Base-by-base conservation (phyloP, 2,113 vertebrate genomes). In the Rallus limicola region DNA sequence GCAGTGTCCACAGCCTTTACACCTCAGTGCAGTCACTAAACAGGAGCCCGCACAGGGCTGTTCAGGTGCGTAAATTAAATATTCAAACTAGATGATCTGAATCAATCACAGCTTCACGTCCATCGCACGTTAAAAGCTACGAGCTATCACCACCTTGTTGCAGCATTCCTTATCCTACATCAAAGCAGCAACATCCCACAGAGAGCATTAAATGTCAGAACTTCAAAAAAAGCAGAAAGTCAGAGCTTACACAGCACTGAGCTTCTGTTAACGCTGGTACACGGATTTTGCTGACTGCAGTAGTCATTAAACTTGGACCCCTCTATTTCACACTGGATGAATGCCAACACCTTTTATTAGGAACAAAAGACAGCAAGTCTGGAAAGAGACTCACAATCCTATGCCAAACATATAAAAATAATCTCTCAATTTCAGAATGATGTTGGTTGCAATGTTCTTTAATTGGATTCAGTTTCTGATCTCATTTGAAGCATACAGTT, bases 221-320 rank as follows among this genome's bases (percentile, higher is more conserved):
- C 16, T 65, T 82, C 21, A 58, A 53, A 86, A 86, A 91, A 93
- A 92, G 38, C n/a, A 84, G 55, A 60, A 89, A 79, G 69, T 65
- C 90, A 69, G 77, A 75, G 48, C 59, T 95, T 94, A 84, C 40
- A 67, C 70, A 93, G 92, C 80, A 81, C 67, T 88, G 52, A 93
- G 91, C 60, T 92, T 72, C 92, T 89, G 56, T 90, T 97, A 97
- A 91, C 81, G 79, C 50, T 72, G 86, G 59, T 85, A 59, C 62
- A 82, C 90, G 94, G 85, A 97, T 96, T 94, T 95, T 96, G 96
- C 67, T 94, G 95, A 97, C 91, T 94, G 91, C 62, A 71, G 70
- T 76, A 95, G 86, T 64, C 83, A 93, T 83, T 97, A 88, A 93
- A 93, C 84, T 91, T 95, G 91, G 93, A 91, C 89, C 87, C 76